Evolutionary conservation across 2,797 vertebrate genomes (phyloP), one percentile per base, ranked within the genome.

Genomic region (Lithobates pipiens): DNA sequence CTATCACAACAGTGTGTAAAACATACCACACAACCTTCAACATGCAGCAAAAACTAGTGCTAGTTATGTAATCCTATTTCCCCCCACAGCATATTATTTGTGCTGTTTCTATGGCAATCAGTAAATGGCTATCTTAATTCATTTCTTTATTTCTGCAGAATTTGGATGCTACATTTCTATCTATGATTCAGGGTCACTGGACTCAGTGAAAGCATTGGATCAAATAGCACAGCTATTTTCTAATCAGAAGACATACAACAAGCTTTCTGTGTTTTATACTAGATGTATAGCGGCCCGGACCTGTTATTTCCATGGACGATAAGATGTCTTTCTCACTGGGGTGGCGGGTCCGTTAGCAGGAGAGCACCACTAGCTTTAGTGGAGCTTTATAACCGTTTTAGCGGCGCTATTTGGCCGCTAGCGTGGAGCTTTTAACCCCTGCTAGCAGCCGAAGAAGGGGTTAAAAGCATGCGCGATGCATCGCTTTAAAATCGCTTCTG

Each of bases 81-180:
- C 44, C 42, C 44, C 44, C 13, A 46, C 44, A 46, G 44, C 44
- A 46, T 46, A 13, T 46, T 46, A 46, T 46, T 46, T 46, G 29
- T 63, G 75, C 32, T 18, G 76, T 77, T 77, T 65, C 76, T 77
- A 77, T 77, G 76, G 76, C 34, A 77, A 77, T 67, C 76, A 18
- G 23, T 7, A 32, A 15, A 65, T 68, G 63, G 57, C 77, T 29
- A 44, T 36, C 54, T 63, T 77, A 9, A n/a, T 68, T 46, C 34
- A 46, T 32, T 79, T 79, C 27, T 79, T 39, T 21, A 21, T 61
- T 61, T 68, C 13, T 50, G 10, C 11, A 5, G 25, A 70, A 79
- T 79, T 8, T 50, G 5, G 68, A 50, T 69, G 50, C n/a, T 50
- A 10, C 25, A 69, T 78, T 67, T 78, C 15, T 67, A 78, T 6